A percentile compares a stretch with the other conserved stretches of the same genome.
phyloP scores from a whole-genome alignment of 2,797 vertebrate genomes.

The Monodelphis domestica region DNA sequence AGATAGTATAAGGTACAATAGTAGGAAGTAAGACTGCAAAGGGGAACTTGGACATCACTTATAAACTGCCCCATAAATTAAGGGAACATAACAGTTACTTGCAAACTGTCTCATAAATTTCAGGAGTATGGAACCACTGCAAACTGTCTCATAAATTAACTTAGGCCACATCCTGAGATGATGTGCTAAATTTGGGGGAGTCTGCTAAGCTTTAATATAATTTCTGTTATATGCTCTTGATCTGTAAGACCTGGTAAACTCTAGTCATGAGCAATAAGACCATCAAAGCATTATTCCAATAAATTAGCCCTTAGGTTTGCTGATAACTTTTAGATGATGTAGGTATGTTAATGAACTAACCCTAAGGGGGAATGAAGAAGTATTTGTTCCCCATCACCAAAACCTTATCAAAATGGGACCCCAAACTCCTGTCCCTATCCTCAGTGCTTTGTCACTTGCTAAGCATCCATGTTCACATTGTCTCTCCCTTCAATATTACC shows the following conservation, averaged over 20 bases:
- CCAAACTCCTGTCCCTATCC: not conserved
- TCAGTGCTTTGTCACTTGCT: not conserved
- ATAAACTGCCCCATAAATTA: not conserved
- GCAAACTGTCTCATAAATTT: not conserved
- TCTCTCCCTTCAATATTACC: not conserved
- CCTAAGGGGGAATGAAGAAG: not conserved
- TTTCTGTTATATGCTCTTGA: not conserved
- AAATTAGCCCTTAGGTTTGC: not conserved
- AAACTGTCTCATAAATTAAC: not conserved
- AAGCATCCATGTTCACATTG: not conserved
- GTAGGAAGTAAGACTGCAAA: not conserved
- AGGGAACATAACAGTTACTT: not conserved
- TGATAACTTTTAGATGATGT: too few relatives aligned
- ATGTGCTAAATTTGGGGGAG: not conserved
- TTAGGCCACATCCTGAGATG: not conserved
- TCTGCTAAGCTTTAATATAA: not conserved
- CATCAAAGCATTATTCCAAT: not conserved
- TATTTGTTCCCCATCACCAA: not conserved
- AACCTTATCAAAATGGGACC: not conserved
- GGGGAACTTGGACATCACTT: not conserved
- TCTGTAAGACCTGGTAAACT: not conserved
- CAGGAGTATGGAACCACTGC: not conserved
- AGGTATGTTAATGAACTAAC: too few relatives aligned
- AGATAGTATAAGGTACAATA: not conserved
- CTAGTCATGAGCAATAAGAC: not conserved